phyloP scores from a whole-genome alignment of 2,113 vertebrate genomes.

The Prochilodus magdalenae region DNA sequence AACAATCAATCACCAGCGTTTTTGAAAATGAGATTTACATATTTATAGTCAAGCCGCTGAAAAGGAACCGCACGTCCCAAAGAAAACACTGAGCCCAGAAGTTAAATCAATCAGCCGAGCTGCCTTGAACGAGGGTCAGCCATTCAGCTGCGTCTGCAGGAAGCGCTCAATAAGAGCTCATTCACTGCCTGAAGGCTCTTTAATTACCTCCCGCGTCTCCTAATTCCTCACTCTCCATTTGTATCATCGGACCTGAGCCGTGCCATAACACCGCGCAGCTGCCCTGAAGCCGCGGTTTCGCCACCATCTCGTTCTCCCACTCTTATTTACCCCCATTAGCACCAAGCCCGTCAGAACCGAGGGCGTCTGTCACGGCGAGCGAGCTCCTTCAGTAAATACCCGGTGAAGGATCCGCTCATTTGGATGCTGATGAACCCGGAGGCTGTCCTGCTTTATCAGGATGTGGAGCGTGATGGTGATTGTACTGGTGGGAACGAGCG shows the following conservation, averaged over 20 bases:
- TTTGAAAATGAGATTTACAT: constrained; percentile 6
- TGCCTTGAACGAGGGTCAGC: background rate
- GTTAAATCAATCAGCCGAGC: constrained; percentile 4
- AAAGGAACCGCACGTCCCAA: constrained; percentile 5
- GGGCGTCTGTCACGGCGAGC: background rate
- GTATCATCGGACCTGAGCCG: background rate
- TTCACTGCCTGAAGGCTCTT: constrained; percentile 24
- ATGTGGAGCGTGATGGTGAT: constrained; percentile 36
- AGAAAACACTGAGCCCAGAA: background rate
- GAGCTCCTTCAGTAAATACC: constrained; percentile 18
- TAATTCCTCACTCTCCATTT: constrained; percentile 27
- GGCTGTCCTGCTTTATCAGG: constrained; percentile 29
- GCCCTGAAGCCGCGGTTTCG: background rate
- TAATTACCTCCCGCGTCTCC: constrained; percentile 32
- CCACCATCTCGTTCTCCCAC: too few relatives aligned
- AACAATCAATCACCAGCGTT: background rate
- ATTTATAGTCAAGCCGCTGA: background rate
- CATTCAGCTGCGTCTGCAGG: constrained; percentile 3
- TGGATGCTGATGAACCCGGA: constrained; percentile 5
- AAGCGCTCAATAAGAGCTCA: constrained; percentile 29
- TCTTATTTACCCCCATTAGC: background rate
- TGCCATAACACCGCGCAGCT: background rate
- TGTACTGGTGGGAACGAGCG: constrained; percentile 40
- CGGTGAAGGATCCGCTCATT: constrained; percentile 4
- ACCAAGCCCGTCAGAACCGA: background rate